Evolutionary conservation across 2,113 vertebrate species (phyloP).

Genomic region (Ptilorrhoa leucosticta): DNA sequence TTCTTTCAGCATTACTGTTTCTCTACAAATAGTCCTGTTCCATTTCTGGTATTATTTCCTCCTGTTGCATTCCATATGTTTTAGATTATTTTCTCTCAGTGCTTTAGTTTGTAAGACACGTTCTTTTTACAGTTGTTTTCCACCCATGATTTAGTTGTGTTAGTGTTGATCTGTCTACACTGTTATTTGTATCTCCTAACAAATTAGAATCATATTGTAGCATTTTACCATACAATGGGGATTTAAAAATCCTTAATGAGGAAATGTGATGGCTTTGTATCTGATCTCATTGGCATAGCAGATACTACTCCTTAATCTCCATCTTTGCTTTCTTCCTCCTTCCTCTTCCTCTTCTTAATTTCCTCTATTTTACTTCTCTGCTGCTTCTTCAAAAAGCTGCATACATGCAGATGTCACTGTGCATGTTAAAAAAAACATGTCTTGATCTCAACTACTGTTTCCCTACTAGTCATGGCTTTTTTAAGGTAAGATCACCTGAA

Average conservation of each 20-base stretch:
- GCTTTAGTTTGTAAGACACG: neutral
- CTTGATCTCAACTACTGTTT: neutral
- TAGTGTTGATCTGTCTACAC: neutral
- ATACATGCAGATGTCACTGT: neutral
- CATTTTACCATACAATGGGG: neutral
- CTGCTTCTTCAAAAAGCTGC: neutral
- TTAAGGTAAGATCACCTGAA: neutral
- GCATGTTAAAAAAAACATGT: neutral
- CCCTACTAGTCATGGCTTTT: neutral
- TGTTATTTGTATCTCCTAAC: neutral
- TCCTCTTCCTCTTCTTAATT: neutral
- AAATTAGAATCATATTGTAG: neutral
- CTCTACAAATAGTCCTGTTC: neutral
- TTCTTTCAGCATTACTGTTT: neutral
- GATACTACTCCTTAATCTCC: neutral
- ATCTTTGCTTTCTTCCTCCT: neutral
- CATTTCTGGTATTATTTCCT: neutral
- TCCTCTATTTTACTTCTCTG: neutral
- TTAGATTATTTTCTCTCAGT: neutral
- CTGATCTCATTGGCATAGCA: neutral
- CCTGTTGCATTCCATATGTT: neutral
- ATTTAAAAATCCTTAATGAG: neutral
- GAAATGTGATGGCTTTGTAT: neutral
- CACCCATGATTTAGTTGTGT: neutral
- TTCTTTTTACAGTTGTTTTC: neutral